Base-by-base conservation (phyloP, 2,113 vertebrate species). In the Hyperopisus bebe region DNA sequence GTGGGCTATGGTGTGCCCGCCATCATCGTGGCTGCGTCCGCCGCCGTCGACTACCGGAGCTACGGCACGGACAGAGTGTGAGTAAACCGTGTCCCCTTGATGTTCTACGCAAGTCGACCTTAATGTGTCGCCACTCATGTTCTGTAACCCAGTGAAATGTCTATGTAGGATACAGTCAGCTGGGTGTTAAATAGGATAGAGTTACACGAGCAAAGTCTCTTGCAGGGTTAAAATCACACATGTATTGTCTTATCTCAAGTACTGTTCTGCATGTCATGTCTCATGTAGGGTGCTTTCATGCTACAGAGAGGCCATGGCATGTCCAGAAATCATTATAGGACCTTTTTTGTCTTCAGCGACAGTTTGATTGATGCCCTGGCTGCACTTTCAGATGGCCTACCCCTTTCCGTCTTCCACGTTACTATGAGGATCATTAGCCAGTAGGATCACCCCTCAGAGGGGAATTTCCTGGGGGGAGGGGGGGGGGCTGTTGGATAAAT, bases 31-130 rank as follows among this genome's bases (percentile, higher is more conserved):
- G 98, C 98, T 0, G 97, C 99, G 2, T 99, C 98, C 0, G 98
- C 98, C 0, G 98, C 98, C 0, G 98, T 99, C 89, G 98, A 99
- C 94, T 99, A 99, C 92, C 96, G 97, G 87, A 99, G 98, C 90
- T 99, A 99, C 0, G 98, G 98, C 89, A 99, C 98, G 0, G 98
- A 99, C 89, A 97, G 97, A 97, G 96, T 98, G 98, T 99, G 93
- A 99, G 98, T 95, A 89, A 48, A 77, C 70, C 70, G 35, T 8
- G 13, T 77, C 13, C 70, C 35, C 13, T 19, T n/a, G 1, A 31
- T 51, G 6, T 50, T 1, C 51, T 27, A 17, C 10, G 31, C 15
- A 6, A 39, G 13, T 39, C 31, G 13, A 39, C 13, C 31, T 77
- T 19, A 77, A 35, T 35, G 13, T 5, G 31, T 5, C 35, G 31